phyloP scores from a whole-genome alignment of 2,888 invertebrate species.

The Aphidius colemani region DNA sequence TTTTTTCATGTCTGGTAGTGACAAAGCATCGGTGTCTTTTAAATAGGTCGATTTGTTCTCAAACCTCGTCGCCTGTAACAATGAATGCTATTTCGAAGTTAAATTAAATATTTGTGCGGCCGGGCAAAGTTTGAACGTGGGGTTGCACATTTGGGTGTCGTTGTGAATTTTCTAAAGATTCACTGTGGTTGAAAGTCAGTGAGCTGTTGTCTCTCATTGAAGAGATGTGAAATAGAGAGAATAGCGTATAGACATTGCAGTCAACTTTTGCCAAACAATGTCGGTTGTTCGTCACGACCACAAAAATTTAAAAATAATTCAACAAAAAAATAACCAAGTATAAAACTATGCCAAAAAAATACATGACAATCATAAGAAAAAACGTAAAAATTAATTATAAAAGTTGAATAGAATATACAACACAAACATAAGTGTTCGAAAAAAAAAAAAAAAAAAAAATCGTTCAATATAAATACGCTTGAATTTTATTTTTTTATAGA shows the following conservation, averaged over 20 bases:
- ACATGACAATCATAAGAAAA: too few relatives aligned
- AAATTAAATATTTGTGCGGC: slow-evolving; percentile 41
- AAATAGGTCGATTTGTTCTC: too few relatives aligned
- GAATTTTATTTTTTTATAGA: too few relatives aligned
- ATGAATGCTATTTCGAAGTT: slow-evolving; percentile 42
- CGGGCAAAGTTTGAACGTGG: slow-evolving; percentile 24
- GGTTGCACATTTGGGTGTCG: slow-evolving; percentile 9
- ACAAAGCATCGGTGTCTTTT: too few relatives aligned
- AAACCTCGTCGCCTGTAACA: slow-evolving; percentile 24
- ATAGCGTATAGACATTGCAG: slow-evolving; percentile 6
- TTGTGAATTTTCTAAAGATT: slow-evolving; percentile 1
- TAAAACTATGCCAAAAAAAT: too few relatives aligned
- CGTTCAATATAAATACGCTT: too few relatives aligned
- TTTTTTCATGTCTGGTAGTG: too few relatives aligned
- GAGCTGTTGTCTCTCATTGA: neutral
- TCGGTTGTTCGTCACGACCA: slow-evolving; percentile 28
- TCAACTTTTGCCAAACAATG: slow-evolving; percentile 33
- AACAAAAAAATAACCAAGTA: too few relatives aligned
- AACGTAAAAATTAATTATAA: neutral
- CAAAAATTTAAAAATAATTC: neutral
- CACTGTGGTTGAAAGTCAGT: slow-evolving; percentile 1
- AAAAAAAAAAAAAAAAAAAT: too few relatives aligned
- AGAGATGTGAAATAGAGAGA: slow-evolving; percentile 16
- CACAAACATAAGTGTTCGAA: neutral
- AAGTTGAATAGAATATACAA: neutral